These are phyloP conservation scores for Polyergus mexicanus DNA, from an alignment of 1,140 invertebrate genomes.

Conservation along the genomic window DNA sequence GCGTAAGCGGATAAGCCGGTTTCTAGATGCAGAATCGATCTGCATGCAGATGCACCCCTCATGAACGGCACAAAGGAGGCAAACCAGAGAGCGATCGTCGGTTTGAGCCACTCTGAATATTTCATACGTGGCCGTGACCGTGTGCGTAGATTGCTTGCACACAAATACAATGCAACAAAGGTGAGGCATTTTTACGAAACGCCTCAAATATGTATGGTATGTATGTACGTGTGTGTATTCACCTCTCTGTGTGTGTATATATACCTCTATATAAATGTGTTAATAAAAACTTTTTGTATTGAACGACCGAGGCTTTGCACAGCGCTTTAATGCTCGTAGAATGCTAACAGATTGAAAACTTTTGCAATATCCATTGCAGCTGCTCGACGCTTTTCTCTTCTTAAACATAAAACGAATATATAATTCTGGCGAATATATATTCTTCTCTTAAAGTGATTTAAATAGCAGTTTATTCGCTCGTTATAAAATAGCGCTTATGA, in stretches of 20 bases:
- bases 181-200: slow-evolving; percentile 40
- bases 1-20: slow-evolving; percentile 39
- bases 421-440: background rate
- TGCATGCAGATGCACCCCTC: slow-evolving; percentile 58
- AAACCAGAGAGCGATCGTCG: slow-evolving; percentile 35
- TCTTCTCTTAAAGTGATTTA: background rate
- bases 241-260: slow-evolving; percentile 21
- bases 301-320: slow-evolving; percentile 49
- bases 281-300: slow-evolving; percentile 62
- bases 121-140: slow-evolving; percentile 42
- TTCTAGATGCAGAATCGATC: slow-evolving; percentile 42
- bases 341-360: slow-evolving; percentile 60
- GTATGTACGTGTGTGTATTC: background rate
- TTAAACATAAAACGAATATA: slow-evolving; percentile 4
- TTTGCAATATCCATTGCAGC: slow-evolving; percentile 65
- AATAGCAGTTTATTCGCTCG: background rate
- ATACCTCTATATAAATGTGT: slow-evolving; percentile 40
- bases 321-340: slow-evolving; percentile 28
- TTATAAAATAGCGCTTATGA: background rate
- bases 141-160: slow-evolving; percentile 55
- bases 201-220: background rate
- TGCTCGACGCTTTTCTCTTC: slow-evolving; percentile 47
- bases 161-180: slow-evolving; percentile 58
- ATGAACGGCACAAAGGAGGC: slow-evolving; percentile 1
- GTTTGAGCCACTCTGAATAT: slow-evolving; percentile 59